phyloP scores from a whole-genome alignment of 2,888 invertebrate species.

The Noctua comes region DNA sequence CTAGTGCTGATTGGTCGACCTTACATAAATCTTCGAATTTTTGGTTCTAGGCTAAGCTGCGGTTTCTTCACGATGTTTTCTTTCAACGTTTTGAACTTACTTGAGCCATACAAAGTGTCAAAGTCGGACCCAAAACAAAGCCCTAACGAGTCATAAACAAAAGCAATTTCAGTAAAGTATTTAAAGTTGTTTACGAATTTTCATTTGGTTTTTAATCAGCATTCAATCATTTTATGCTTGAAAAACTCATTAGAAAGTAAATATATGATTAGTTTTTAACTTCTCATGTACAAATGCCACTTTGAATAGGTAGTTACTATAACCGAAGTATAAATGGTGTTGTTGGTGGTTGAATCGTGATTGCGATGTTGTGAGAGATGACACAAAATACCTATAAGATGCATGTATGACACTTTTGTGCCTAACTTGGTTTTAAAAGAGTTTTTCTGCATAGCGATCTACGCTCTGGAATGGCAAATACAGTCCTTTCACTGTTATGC shows the following conservation, averaged over 20 bases:
- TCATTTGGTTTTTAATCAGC: constrained; percentile 46
- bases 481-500: too few relatives aligned
- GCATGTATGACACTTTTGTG: neutral
- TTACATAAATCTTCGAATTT: too few relatives aligned
- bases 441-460: neutral
- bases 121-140: neutral
- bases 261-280: constrained; percentile 22
- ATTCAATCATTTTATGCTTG: neutral
- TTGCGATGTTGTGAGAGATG: neutral
- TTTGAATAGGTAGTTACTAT: constrained; percentile 19
- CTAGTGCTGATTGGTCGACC: too few relatives aligned
- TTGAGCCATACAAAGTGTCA: too few relatives aligned
- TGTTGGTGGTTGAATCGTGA: too few relatives aligned
- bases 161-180: constrained; percentile 24
- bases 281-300: neutral
- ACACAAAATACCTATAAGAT: neutral
- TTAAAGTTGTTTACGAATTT: constrained; percentile 14
- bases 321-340: neutral
- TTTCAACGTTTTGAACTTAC: too few relatives aligned
- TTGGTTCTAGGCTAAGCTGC: too few relatives aligned
- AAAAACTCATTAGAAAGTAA: constrained; percentile 35
- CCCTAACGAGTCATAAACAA: neutral
- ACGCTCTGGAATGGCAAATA: too few relatives aligned
- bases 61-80: too few relatives aligned
- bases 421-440: neutral